These are phyloP conservation scores for Macrocentrus cingulum DNA, from an alignment of 1,140 invertebrate genomes.

Conservation along the genomic window DNA sequence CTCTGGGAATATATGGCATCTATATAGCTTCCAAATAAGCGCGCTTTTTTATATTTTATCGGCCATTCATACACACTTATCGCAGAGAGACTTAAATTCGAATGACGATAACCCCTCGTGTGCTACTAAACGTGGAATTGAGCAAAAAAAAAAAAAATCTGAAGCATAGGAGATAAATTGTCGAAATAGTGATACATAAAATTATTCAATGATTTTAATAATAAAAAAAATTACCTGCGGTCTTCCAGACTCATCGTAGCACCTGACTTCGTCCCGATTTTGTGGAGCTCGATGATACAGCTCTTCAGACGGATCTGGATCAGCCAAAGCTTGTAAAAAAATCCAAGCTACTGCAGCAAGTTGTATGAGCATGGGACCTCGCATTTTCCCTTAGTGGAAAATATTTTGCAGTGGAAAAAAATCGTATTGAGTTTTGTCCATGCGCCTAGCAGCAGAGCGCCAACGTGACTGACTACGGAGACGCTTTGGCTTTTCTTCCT, in stretches of 20 bases:
- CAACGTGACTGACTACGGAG: conserved; percentile 12
- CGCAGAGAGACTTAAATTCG: conserved; percentile 16
- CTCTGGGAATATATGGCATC: not conserved
- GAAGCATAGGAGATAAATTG: not conserved
- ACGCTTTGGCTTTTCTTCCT: too few species aligned
- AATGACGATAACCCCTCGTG: conserved; percentile 18
- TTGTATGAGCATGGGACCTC: not conserved
- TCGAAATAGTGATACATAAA: not conserved
- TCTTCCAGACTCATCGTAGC: conserved; percentile 47
- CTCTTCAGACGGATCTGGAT: conserved; percentile 47
- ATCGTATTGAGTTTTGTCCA: conserved; percentile 8
- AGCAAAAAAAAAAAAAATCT: not conserved
- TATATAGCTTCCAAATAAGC: not conserved
- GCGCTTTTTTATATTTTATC: conserved; percentile 6
- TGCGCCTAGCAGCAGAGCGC: conserved; percentile 1
- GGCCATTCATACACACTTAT: conserved; percentile 15
- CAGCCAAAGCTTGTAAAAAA: conserved; percentile 31
- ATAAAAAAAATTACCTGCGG: conserved; percentile 44
- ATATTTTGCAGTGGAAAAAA: not conserved
- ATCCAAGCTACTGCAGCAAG: conserved; percentile 3
- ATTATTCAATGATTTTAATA: not conserved
- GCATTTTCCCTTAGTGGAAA: too few species aligned
- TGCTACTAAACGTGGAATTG: not conserved
- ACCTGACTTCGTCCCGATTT: conserved; percentile 49
- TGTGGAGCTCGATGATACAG: conserved; percentile 39